Conservation (phyloP, 2,888 invertebrate genomes). For the Abscondita cerata region DNA sequence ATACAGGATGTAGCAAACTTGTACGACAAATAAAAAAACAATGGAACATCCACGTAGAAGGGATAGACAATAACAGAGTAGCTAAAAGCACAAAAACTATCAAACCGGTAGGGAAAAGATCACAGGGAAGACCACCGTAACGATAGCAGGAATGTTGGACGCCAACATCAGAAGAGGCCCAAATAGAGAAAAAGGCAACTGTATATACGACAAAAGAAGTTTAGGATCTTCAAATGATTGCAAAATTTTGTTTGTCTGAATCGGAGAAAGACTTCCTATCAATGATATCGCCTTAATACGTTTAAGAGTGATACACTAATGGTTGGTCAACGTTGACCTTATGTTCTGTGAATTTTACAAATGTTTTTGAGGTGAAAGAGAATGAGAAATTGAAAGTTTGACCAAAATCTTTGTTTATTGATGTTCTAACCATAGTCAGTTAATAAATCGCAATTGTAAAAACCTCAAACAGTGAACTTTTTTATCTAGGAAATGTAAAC, state of each 20-base stretch:
- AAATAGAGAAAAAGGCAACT: too few relatives aligned
- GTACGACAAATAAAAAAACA: neutral
- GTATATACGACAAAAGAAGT: too few relatives aligned
- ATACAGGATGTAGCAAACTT: neutral
- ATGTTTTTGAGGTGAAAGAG: too few relatives aligned
- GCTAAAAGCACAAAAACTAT: neutral
- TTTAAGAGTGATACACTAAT: too few relatives aligned
- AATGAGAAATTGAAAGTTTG: too few relatives aligned
- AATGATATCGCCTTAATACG: too few relatives aligned
- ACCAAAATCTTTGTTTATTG: too few relatives aligned
- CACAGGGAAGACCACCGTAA: neutral
- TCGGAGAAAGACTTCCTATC: neutral
- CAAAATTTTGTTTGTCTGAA: conserved; percentile 1
- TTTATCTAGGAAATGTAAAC: neutral
- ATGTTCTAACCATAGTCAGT: too few relatives aligned
- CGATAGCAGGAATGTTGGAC: neutral
- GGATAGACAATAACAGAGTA: neutral
- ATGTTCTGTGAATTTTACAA: too few relatives aligned
- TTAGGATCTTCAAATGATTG: neutral
- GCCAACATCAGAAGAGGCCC: neutral
- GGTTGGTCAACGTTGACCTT: too few relatives aligned
- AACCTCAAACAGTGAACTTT: neutral
- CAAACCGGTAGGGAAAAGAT: neutral
- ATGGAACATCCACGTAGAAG: neutral
- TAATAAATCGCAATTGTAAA: neutral